These are phyloP conservation scores for Mastigias papua DNA, from an alignment of 30 jellyfish, hydroid and myxozoan species.

Conservation along the genomic window DNA sequence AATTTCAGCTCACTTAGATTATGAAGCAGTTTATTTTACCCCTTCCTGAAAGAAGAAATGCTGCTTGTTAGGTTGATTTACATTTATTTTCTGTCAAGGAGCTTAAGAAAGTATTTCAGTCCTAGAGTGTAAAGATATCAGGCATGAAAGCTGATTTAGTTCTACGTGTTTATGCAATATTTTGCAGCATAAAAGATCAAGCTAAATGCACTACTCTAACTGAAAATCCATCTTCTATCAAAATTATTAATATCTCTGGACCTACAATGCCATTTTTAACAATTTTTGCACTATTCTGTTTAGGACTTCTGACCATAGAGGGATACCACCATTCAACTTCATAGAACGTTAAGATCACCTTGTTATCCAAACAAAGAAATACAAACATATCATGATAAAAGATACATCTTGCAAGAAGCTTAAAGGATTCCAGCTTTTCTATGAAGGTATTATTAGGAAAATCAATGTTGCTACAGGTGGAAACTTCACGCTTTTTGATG, in stretches of 20 bases:
- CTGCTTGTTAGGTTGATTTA: slow-evolving; percentile 38
- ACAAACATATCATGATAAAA: slow-evolving; percentile 47
- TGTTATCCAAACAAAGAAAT: slow-evolving; percentile 57
- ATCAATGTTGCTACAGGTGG: slow-evolving; percentile 19
- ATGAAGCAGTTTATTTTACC: slow-evolving; percentile 19
- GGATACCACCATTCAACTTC: slow-evolving; percentile 14
- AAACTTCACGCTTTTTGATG: slow-evolving; percentile 34
- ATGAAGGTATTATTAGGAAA: slow-evolving; percentile 35
- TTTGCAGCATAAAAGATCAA: slow-evolving; percentile 29
- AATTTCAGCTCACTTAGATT: too few species aligned
- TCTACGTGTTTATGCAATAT: slow-evolving; percentile 64
- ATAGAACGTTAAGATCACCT: slow-evolving; percentile 18
- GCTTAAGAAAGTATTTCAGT: slow-evolving; percentile 12
- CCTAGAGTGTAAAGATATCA: slow-evolving; percentile 41
- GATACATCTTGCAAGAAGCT: slow-evolving; percentile 43
- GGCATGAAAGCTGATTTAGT: slow-evolving; percentile 64
- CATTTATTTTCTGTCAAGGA: slow-evolving; percentile 3
- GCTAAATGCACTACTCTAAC: background rate
- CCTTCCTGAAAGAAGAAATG: slow-evolving; percentile 40
- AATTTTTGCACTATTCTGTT: background rate
- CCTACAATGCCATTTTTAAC: background rate
- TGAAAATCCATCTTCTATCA: slow-evolving; percentile 11
- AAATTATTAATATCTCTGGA: background rate
- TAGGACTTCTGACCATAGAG: slow-evolving; percentile 37
- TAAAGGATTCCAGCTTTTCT: slow-evolving; percentile 48